Percentiles rank a stretch among this genome's conserved stretches.
These are phyloP conservation scores for Macaria liturata DNA, from an alignment of 2,888 invertebrate genomes.

Conservation along the genomic window DNA sequence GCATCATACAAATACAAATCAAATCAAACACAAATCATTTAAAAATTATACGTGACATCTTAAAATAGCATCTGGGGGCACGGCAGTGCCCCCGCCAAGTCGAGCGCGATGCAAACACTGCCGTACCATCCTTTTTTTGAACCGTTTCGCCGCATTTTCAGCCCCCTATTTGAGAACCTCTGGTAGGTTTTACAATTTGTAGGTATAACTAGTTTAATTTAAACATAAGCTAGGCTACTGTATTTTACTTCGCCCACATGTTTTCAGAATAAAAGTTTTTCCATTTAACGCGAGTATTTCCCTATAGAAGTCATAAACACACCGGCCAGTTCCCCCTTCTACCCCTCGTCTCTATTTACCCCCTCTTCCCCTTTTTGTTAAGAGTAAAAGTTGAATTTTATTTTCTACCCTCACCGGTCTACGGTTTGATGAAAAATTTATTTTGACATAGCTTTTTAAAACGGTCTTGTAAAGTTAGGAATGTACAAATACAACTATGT, in stretches of 20 bases:
- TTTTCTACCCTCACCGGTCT: conserved; percentile 48
- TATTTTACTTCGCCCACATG: conserved; percentile 38
- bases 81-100: too few species aligned
- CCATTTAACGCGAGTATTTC: conserved; percentile 77
- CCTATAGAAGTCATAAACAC: conserved; percentile 81
- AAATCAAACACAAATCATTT: too few species aligned
- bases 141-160: too few species aligned
- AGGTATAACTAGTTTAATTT: too few species aligned
- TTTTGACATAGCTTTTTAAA: conserved; percentile 38
- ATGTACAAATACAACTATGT: background rate
- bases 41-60: too few species aligned
- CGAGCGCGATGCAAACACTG: too few species aligned
- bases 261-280: conserved; percentile 76
- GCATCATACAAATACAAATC: too few species aligned
- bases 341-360: conserved; percentile 33
- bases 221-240: conserved; percentile 9
- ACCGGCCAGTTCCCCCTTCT: conserved; percentile 45
- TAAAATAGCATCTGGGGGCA: too few species aligned
- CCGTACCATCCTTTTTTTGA: too few species aligned
- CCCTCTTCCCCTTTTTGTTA: conserved; percentile 28
- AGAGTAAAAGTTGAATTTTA: conserved; percentile 64
- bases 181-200: too few species aligned
- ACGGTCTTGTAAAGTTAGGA: conserved; percentile 3
- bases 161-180: too few species aligned
- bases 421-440: conserved; percentile 55